Evolutionary conservation across 1,140 invertebrate genomes (phyloP).

Genomic region (Propsilocerus akamusi): DNA sequence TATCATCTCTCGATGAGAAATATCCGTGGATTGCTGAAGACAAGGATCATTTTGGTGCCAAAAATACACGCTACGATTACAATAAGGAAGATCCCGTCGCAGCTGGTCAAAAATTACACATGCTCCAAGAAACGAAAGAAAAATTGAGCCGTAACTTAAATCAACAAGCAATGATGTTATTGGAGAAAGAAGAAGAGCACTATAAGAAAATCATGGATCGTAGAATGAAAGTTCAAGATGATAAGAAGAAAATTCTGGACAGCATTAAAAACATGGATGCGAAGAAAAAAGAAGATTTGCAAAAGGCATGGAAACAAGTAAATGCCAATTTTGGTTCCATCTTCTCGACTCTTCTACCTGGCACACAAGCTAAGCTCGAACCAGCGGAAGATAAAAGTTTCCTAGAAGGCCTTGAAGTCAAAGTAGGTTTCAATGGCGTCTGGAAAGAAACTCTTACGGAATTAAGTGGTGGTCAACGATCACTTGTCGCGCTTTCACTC

Average conservation of each 20-base stretch:
- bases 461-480: slow-evolving; percentile 91
- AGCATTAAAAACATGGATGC: slow-evolving; percentile 78
- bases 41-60: slow-evolving; percentile 56
- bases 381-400: slow-evolving; percentile 55
- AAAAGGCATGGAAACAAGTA: slow-evolving; percentile 65
- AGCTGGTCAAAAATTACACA: slow-evolving; percentile 33
- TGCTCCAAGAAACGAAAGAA: slow-evolving; percentile 45
- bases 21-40: slow-evolving; percentile 61
- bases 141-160: slow-evolving; percentile 66
- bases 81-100: slow-evolving; percentile 33
- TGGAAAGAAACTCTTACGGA: slow-evolving; percentile 96
- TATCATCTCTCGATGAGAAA: slow-evolving; percentile 22
- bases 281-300: slow-evolving; percentile 67
- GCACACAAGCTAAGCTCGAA: slow-evolving; percentile 67
- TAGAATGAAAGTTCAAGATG: slow-evolving; percentile 67
- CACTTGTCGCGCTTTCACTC: slow-evolving; percentile 88
- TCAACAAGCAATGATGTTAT: slow-evolving; percentile 65
- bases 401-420: slow-evolving; percentile 77
- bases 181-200: slow-evolving; percentile 73
- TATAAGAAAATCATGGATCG: slow-evolving; percentile 66
- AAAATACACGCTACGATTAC: slow-evolving; percentile 38
- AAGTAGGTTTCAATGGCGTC: slow-evolving; percentile 78
- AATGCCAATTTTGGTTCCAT: slow-evolving; percentile 93
- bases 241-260: slow-evolving; percentile 62
- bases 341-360: slow-evolving; percentile 78